Base-by-base conservation (phyloP, 2,113 vertebrate genomes). In the Caretta caretta region DNA sequence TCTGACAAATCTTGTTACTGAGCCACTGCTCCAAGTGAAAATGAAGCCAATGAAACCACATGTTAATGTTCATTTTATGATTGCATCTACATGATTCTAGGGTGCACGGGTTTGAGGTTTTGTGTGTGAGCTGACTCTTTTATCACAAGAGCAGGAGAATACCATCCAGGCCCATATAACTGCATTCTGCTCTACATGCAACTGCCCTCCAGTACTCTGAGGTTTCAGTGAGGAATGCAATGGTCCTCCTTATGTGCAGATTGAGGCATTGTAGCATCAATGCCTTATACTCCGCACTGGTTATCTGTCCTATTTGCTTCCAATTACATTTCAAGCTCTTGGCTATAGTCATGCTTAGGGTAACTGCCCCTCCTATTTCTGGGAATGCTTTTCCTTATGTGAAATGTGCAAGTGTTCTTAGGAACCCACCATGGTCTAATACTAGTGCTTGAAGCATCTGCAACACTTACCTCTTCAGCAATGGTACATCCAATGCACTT, bases 351-450 rank as follows among this genome's bases (percentile, higher is more conserved):
- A 84, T 24, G 54, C 19, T 24, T 8, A 24, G 4, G 56, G 35
- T 38, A 92, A 51, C 29, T 80, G 12, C 4, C 4, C 5, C 13
- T 83, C 3, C 10, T 56, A 24, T 56, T 56, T 24, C 22, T 56
- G 54, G 54, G 22, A 56, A 4, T 56, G 54, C 31, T 69, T 35
- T 90, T 9, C 13, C 0, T 2, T 54, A 1, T 2, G 20, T 82
- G 56, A 83, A 82, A 38, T 4, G 9, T 2, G 1, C 6, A 13
- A 31, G 14, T 0, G 0, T 62, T 46, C 35, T 76, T 6, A 16
- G n/a, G 69, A 85, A 87, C n/a, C 5, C 5, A 17, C 13, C 4
- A 5, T 10, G 49, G 16, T 50, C 48, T 48, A 48, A 9, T 48
- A 8, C 48, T 48, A 48, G 48, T 48, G 48, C 48, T 48, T 48